Evolutionary conservation across 2,888 invertebrate genomes (phyloP), one percentile per base, ranked within the genome.

Genomic region (Herminia tarsipennalis): DNA sequence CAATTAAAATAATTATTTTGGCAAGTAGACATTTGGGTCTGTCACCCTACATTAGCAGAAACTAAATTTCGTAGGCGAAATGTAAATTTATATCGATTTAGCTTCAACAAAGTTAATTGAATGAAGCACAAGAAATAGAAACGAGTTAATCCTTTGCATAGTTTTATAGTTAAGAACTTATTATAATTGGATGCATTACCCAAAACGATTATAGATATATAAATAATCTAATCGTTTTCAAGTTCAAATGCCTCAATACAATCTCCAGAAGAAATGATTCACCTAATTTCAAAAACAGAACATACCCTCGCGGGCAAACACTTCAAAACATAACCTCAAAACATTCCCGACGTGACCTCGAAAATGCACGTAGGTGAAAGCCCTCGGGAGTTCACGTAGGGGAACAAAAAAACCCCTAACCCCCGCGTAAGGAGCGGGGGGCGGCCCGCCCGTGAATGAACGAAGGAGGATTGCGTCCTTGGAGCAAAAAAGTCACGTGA

Each of bases 401-500:
- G 89, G 86, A 86, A 83, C 87, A 89, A 91, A 91, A 90, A 90
- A 89, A 82, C 81, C 81, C 81, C 83, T 80, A 79, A 81, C 83
- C 76, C 83, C 81, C 86, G 83, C 84, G 75, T 76, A 86, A 86
- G 86, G 87, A 83, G 85, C 78, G 83, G 82, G 85, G 86, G 83
- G 76, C 63, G 70, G 66, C 67, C 83, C 88, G 77, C 88, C 89
- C 90, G 83, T 91, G 90, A 91, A 90, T 91, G 90, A 87, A 86
- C 86, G 88, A 89, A 89, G 89, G 90, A 87, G 88, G 86, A 83
- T 80, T 78, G 82, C 88, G 89, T 90, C 89, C 90, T 90, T 91
- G 86, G 78, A 86, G 88, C 88, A 90, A 91, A 91, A 91, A 91
- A 89, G 90, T 89, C 88, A 90, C 89, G 89, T 90, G 90, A 88